Conservation (phyloP, 2,797 vertebrate genomes). For the Darevskia mixta region DNA sequence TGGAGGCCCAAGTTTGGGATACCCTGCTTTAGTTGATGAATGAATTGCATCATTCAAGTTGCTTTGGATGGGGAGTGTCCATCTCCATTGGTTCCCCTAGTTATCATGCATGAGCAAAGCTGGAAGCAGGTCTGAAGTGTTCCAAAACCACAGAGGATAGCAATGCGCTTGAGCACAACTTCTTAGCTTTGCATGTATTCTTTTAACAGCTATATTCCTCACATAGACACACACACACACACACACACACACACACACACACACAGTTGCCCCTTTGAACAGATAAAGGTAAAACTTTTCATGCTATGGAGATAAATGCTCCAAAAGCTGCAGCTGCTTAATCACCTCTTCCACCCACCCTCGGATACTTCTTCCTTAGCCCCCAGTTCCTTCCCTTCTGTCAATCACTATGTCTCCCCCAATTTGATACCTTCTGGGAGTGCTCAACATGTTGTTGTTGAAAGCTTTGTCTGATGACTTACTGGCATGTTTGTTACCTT, state of each 20-base stretch:
- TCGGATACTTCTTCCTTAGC: background rate
- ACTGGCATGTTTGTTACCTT: background rate
- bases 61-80: background rate
- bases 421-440: background rate
- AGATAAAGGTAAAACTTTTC: background rate
- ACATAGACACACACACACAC: no score
- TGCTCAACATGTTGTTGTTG: background rate
- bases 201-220: background rate
- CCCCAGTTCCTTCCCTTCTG: no score
- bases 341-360: background rate
- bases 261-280: background rate
- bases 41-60: background rate
- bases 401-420: background rate
- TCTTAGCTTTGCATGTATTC: no score
- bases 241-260: no score
- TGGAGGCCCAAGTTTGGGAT: no score
- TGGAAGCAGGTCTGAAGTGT: background rate
- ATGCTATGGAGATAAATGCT: background rate
- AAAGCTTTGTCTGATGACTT: background rate
- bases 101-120: background rate
- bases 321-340: background rate
- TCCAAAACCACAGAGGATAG: background rate
- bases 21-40: no score
- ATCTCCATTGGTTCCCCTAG: background rate
- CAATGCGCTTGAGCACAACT: background rate